Base-by-base conservation (phyloP, 1,140 invertebrate genomes). In the Zophobas morio region DNA sequence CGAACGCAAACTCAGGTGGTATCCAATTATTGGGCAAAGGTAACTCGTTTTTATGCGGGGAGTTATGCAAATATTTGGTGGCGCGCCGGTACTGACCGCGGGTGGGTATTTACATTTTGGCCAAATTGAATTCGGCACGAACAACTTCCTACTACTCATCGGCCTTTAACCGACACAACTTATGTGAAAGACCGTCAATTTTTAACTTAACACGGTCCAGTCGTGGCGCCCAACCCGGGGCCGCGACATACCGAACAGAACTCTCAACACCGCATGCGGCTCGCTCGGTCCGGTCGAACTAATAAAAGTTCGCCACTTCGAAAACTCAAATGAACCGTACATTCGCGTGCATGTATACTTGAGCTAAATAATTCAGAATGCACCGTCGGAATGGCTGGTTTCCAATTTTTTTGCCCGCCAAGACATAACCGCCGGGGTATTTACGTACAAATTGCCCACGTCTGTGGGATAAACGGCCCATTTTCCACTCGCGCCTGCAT, bases 401-500 rank as follows among this genome's bases (percentile, higher is more conserved):
- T 46, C 3, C 8, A 4, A 46, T 46, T 46, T 73, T 73, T 73
- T 73, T 73, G 71, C 51, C 49, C 33, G 35, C 36, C 51, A 66
- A 66, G 71, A 73, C 40, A 73, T 49, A 39, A 36, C 56, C 36
- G 56, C 56, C 36, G 32, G 46, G 36, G 51, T 72, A 72, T 72
- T 72, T 56, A 46, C 71, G 71, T 56, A 40, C 49, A 73, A 54
- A 73, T 73, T 56, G 71, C 71, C 40, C 56, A 73, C 49, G 71
- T 20, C n/a, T 73, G 56, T 73, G 37, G 71, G 56, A 73, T 35
- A 51, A 72, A 72, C 51, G 70, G 70, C 47, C 20, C 33, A 34
- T 72, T 51, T 72, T 72, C 51, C 51, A 53, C n/a, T 6, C 46
- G 46, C 42, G 70, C 42, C 20, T 72, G 70, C 70, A 72, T 72